These are phyloP conservation scores for Diadema setosum DNA, from an alignment of 35 echinoderm and acorn worm species.

Conservation along the genomic window DNA sequence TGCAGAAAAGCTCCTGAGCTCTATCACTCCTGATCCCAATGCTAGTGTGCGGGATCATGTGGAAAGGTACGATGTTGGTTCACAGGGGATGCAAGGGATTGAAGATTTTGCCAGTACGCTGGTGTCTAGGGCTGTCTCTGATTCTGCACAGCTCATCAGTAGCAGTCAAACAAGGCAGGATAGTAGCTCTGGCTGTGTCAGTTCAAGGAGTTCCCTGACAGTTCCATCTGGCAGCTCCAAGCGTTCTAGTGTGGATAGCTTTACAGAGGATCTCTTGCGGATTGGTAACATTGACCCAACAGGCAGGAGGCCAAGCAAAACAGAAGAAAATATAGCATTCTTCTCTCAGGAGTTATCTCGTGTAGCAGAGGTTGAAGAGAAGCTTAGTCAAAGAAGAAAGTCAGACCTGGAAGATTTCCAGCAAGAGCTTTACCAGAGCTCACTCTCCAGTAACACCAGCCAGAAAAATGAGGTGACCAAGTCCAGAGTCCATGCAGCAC, in stretches of 20 bases:
- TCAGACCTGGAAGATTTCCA: constrained; percentile 73
- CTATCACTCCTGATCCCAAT: neutral
- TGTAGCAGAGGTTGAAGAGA: constrained; percentile 41
- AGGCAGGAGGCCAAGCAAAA: constrained; percentile 64
- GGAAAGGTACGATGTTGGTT: neutral
- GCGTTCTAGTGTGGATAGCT: constrained; percentile 71
- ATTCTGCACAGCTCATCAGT: constrained; percentile 22
- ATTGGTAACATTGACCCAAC: constrained; percentile 80
- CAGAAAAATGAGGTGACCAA: neutral
- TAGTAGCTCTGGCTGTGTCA: constrained; percentile 6
- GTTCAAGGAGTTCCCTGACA: constrained; percentile 4
- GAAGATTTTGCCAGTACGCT: constrained; percentile 44
- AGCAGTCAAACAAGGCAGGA: neutral
- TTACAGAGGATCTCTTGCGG: constrained; percentile 79
- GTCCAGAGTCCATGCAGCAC: neutral
- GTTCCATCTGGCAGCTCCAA: constrained; percentile 46
- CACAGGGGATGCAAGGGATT: neutral
- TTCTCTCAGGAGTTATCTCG: constrained; percentile 45
- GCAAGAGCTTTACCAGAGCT: constrained; percentile 45
- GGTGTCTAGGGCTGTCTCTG: constrained; percentile 25
- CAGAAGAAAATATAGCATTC: constrained; percentile 73
- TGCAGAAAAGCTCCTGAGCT: constrained; percentile 5
- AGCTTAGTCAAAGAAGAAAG: constrained; percentile 33
- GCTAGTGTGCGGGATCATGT: neutral
- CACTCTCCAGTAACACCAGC: neutral